phyloP scores from a whole-genome alignment of 1,140 invertebrate genomes.

The Eupeodes corollae region DNA sequence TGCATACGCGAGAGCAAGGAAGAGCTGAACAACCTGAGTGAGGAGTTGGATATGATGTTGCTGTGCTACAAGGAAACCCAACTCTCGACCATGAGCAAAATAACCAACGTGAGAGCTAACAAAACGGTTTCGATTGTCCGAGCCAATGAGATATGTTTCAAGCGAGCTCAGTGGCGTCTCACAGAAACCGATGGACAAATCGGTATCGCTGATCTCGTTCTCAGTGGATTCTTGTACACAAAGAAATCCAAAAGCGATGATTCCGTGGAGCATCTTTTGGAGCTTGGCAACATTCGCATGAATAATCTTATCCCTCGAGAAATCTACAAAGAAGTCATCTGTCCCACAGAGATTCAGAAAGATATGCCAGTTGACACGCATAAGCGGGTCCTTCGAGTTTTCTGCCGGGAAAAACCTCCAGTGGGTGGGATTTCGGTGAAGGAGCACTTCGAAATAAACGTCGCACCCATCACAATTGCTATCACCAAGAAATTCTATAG shows the following conservation, averaged over 20 bases:
- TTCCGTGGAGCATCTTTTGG: constrained; percentile 91
- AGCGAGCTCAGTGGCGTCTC: constrained; percentile 95
- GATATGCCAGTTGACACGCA: constrained; percentile 77
- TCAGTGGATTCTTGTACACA: constrained; percentile 95
- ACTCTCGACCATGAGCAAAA: constrained; percentile 48
- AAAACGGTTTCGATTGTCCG: constrained; percentile 66
- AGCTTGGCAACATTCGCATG: constrained; percentile 93
- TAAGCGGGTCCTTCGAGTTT: constrained; percentile 72
- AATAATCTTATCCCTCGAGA: constrained; percentile 90
- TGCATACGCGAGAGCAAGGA: constrained; percentile 85
- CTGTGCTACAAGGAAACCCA: constrained; percentile 82
- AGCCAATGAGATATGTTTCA: constrained; percentile 95
- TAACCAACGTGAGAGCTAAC: constrained; percentile 41
- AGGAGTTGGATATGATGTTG: constrained; percentile 85
- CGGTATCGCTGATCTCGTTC: constrained; percentile 87
- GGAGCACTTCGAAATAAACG: constrained; percentile 96
- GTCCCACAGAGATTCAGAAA: constrained; percentile 74
- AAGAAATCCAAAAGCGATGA: constrained; percentile 95
- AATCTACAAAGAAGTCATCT: constrained; percentile 84
- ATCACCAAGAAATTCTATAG: constrained; percentile 96
- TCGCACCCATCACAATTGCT: constrained; percentile 86
- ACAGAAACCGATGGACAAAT: constrained; percentile 96
- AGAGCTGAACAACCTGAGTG: constrained; percentile 69
- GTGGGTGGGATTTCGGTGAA: constrained; percentile 97
- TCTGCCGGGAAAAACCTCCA: constrained; percentile 80